These are phyloP conservation scores for Parazoanthus swiftii DNA, from an alignment of 92 coral and sea anemone genomes.

Conservation along the genomic window DNA sequence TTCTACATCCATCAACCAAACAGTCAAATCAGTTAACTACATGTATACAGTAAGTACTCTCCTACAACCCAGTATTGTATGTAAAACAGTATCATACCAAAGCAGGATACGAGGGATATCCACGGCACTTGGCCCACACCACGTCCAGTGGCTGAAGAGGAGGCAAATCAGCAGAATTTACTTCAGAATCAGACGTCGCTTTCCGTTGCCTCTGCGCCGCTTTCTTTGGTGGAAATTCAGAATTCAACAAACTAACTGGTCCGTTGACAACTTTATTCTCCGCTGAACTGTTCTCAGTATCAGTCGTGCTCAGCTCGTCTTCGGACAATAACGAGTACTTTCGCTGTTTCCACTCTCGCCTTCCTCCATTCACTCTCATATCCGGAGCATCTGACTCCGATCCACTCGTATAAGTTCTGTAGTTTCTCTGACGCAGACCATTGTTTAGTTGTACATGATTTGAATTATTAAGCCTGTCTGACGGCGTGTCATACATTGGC, in stretches of 20 bases:
- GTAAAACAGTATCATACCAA: slow-evolving; percentile 59
- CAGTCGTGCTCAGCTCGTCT: slow-evolving; percentile 94
- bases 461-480: slow-evolving; percentile 54
- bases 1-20: not conserved
- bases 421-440: slow-evolving; percentile 88
- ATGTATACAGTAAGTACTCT: not conserved
- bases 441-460: slow-evolving; percentile 78
- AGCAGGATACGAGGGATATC: slow-evolving; percentile 98
- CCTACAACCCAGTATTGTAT: not conserved
- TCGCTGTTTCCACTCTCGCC: slow-evolving; percentile 80
- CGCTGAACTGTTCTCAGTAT: slow-evolving; percentile 87
- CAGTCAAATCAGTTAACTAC: not conserved
- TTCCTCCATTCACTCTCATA: slow-evolving; percentile 75
- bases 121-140: slow-evolving; percentile 99
- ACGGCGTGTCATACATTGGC: slow-evolving; percentile 81
- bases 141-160: slow-evolving; percentile 88
- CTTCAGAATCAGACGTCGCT: slow-evolving; percentile 79
- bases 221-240: slow-evolving; percentile 58
- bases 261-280: slow-evolving; percentile 81
- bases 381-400: slow-evolving; percentile 88
- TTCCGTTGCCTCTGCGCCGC: slow-evolving; percentile 71
- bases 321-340: slow-evolving; percentile 82
- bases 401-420: slow-evolving; percentile 93
- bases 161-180: slow-evolving; percentile 67
- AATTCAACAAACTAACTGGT: slow-evolving; percentile 58